Conservation (phyloP, 2,797 vertebrate species). For the Apogon talboti region DNA sequence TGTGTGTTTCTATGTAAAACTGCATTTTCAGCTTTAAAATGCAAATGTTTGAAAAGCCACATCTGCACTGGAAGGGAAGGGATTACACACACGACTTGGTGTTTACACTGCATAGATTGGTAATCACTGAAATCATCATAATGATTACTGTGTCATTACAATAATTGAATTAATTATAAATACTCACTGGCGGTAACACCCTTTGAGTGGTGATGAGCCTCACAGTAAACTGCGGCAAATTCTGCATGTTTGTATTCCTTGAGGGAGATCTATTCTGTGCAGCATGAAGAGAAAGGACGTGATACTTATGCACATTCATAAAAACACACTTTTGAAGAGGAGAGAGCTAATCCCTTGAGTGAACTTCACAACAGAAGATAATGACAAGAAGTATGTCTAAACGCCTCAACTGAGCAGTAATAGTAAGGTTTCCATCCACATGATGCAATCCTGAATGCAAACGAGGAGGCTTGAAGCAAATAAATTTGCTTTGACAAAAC, state of each 20-base stretch:
- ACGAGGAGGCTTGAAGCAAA: slow-evolving; percentile 31
- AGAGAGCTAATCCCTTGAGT: slow-evolving; percentile 32
- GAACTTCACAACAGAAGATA: slow-evolving; percentile 32
- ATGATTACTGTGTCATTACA: slow-evolving; percentile 31
- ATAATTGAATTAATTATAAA: slow-evolving; percentile 39
- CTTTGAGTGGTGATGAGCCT: slow-evolving; percentile 11
- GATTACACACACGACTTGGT: slow-evolving; percentile 3
- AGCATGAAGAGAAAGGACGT: slow-evolving; percentile 11
- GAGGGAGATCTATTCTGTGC: slow-evolving; percentile 15
- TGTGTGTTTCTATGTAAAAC: no score
- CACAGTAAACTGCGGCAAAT: slow-evolving; percentile 4
- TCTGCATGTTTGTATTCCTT: slow-evolving; percentile 13
- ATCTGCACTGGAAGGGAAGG: no score
- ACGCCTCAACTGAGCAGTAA: slow-evolving; percentile 22
- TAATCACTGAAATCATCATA: slow-evolving; percentile 29
- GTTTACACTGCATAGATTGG: slow-evolving; percentile 20
- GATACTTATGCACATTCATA: slow-evolving; percentile 29
- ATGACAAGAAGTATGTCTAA: slow-evolving; percentile 42
- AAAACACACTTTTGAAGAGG: slow-evolving; percentile 22
- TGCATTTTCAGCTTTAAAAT: neutral
- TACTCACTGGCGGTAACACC: slow-evolving; percentile 9
- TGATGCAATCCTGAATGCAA: slow-evolving; percentile 46
- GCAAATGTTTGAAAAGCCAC: no score
- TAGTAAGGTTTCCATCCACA: slow-evolving; percentile 8
- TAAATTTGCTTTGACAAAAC: slow-evolving; percentile 40